phyloP scores from a whole-genome alignment of 2,888 invertebrate genomes.

The Podabrus alpinus region DNA sequence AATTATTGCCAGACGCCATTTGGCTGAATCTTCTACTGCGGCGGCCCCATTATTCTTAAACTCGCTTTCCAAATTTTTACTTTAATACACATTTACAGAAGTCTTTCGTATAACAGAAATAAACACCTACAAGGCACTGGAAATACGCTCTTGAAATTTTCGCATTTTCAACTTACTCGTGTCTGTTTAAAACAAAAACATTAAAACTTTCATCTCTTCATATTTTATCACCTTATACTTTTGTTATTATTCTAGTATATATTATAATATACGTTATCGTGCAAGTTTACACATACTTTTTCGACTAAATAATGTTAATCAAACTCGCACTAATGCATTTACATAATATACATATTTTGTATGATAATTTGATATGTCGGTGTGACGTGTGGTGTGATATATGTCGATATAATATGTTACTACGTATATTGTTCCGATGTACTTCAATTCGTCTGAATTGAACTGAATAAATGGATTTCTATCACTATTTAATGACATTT shows the following conservation, averaged over 20 bases:
- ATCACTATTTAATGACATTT: too few relatives aligned
- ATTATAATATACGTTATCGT: neutral
- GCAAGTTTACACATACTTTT: neutral
- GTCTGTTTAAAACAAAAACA: neutral
- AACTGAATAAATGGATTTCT: too few relatives aligned
- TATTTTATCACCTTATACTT: neutral
- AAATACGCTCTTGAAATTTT: slow-evolving; percentile 1
- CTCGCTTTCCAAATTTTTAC: slow-evolving; percentile 19
- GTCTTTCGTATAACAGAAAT: slow-evolving; percentile 7
- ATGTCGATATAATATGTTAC: too few relatives aligned
- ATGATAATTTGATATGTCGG: neutral
- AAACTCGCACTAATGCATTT: neutral
- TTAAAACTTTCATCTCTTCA: neutral
- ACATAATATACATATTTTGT: neutral
- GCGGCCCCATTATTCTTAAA: slow-evolving; percentile 18
- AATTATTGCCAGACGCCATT: slow-evolving; percentile 30
- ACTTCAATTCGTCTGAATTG: too few relatives aligned
- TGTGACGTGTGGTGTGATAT: too few relatives aligned
- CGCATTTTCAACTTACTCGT: neutral
- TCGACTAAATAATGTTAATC: neutral
- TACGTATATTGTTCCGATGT: too few relatives aligned
- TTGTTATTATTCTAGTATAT: neutral
- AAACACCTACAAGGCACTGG: slow-evolving; percentile 1
- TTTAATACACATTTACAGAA: slow-evolving; percentile 5
- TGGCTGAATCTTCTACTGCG: slow-evolving; percentile 22